Percentiles rank a stretch among this genome's conserved stretches.
phyloP scores from a whole-genome alignment of 2,113 vertebrate species.

The Mobula birostris region DNA sequence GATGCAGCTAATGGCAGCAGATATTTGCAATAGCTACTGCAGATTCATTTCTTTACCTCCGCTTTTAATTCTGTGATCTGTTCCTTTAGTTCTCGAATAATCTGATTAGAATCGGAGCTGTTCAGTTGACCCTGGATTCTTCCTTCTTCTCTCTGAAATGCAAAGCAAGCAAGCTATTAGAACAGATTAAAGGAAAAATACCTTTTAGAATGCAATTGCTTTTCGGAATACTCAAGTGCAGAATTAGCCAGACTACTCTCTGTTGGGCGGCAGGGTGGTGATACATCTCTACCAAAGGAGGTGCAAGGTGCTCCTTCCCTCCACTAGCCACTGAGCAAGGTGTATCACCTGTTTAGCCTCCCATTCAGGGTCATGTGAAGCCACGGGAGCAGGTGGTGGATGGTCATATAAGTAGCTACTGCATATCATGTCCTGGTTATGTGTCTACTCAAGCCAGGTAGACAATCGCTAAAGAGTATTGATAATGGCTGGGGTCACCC shows the following conservation, averaged over 20 bases:
- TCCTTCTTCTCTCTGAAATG: constrained; percentile 71
- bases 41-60: constrained; percentile 57
- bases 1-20: not conserved
- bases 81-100: constrained; percentile 79
- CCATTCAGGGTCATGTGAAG: too few species aligned
- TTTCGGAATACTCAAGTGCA: not conserved
- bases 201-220: not conserved
- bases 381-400: too few species aligned
- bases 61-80: constrained; percentile 86
- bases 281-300: too few species aligned
- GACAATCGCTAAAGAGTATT: too few species aligned
- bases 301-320: too few species aligned
- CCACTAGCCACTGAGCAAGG: too few species aligned
- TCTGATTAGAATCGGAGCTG: constrained; percentile 86
- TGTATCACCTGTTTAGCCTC: too few species aligned
- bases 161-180: constrained; percentile 1
- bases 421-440: too few species aligned
- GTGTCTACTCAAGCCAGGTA: too few species aligned
- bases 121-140: constrained; percentile 85
- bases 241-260: not conserved
- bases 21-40: not conserved
- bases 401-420: too few species aligned
- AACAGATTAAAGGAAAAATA: not conserved
- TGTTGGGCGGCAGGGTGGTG: too few species aligned
- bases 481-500: too few species aligned